phyloP scores from a whole-genome alignment of 2,797 vertebrate species.

The Ctenochaetus hawaiiensis region DNA sequence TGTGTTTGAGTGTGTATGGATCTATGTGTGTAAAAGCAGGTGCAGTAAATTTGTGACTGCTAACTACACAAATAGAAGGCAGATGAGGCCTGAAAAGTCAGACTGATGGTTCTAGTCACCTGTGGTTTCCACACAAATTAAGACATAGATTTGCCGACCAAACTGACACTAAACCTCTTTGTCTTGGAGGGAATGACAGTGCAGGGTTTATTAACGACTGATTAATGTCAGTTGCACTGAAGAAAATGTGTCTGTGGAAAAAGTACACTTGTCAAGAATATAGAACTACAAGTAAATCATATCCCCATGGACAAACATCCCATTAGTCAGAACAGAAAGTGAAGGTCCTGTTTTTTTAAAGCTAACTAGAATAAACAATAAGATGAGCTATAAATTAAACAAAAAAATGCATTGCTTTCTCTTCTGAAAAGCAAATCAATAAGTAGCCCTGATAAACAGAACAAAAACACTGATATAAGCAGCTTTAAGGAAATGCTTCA shows the following conservation, averaged over 20 bases:
- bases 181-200: slow-evolving; percentile 9
- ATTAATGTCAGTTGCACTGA: background rate
- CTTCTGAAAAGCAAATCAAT: background rate
- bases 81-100: slow-evolving; percentile 51
- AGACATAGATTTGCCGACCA: slow-evolving; percentile 33
- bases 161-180: slow-evolving; percentile 45
- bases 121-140: slow-evolving; percentile 50
- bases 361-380: background rate
- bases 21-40: background rate
- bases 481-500: background rate
- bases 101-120: slow-evolving; percentile 47
- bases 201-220: slow-evolving; percentile 14
- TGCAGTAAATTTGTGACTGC: slow-evolving; percentile 44
- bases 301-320: background rate
- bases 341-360: background rate
- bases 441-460: background rate
- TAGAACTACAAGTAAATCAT: background rate
- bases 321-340: background rate
- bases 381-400: background rate
- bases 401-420: background rate
- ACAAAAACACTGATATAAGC: background rate
- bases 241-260: slow-evolving; percentile 3
- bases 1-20: background rate
- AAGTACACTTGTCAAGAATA: background rate
- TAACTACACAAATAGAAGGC: slow-evolving; percentile 56